Percentiles rank a stretch among this genome's conserved stretches.
Conservation (phyloP, 2,797 vertebrate genomes). For the Scomberomorus guttatus region DNA sequence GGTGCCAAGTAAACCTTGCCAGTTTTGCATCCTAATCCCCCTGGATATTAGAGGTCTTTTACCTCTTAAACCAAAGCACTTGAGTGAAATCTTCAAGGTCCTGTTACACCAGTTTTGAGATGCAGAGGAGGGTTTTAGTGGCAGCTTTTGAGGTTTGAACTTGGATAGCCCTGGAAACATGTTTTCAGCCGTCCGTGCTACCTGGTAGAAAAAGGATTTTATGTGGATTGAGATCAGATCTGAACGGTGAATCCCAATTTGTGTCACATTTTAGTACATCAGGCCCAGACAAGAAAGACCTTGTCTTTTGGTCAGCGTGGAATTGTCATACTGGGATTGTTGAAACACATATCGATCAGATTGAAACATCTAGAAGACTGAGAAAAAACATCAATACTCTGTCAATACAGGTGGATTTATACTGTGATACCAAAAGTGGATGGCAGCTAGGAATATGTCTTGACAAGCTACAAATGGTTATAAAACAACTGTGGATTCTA, state of each 20-base stretch:
- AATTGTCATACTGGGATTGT: conserved; percentile 1
- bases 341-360: conserved; percentile 9
- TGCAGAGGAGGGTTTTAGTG: conserved; percentile 19
- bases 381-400: not conserved
- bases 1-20: conserved; percentile 52
- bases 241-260: conserved; percentile 17
- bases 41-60: conserved; percentile 60
- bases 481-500: not conserved
- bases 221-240: conserved; percentile 1
- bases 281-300: conserved; percentile 20
- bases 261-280: not conserved
- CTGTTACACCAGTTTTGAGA: conserved; percentile 49
- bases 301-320: conserved; percentile 33
- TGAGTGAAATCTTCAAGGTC: conserved; percentile 45
- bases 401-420: not conserved
- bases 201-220: conserved; percentile 15
- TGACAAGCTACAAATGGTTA: not conserved
- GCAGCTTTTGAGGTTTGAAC: conserved; percentile 40
- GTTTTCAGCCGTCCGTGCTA: not conserved
- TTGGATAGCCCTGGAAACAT: conserved; percentile 9
- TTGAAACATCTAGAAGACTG: conserved; percentile 31
- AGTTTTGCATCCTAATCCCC: conserved; percentile 56
- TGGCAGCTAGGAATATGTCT: not conserved
- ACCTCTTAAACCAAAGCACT: conserved; percentile 54
- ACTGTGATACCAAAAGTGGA: not conserved